Evolutionary conservation across 2,888 invertebrate species (phyloP), one percentile per base, ranked within the genome.

Genomic region (Congeria kusceri): DNA sequence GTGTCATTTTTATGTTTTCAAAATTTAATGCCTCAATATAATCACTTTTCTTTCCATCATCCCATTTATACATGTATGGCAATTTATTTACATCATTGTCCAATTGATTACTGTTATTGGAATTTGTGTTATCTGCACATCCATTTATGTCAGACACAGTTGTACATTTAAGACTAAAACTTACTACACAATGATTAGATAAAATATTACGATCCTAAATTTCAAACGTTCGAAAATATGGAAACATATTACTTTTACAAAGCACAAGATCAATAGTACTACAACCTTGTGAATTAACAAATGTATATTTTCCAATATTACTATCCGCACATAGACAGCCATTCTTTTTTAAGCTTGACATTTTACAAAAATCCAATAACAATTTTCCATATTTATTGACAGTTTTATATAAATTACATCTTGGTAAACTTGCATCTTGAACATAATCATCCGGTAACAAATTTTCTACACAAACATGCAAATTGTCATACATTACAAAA

Each of bases 281-380:
- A 20, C 32, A 32, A 32, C 49, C 49, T 20, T 20, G 49, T 49
- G 49, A 49, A 49, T 15, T 49, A 9, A 49, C 49, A 49, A 49
- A 49, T 49, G 49, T 20, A 15, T 49, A 15, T 49, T 49, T 49
- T 49, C 49, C 49, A 9, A 49, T 20, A 9, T 49, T 20, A 9
- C n/a, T 20, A 49, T 49, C 49, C 20, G 20, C 4, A 20, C 49
- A 4, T 49, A 49, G n/a, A 4, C 49, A 9, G 5, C 49, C n/a
- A 49, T 49, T 49, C 49, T 20, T 49, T 49, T 15, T 18, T 18
- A 49, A 49, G 15, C 49, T 15, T 20, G 49, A 49, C 18, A 49
- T n/a, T 49, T 49, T 49, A 49, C 49, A 49, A 49, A 49, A 49
- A 49, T 49, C 49, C 20, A 49, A 49, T 20, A 49, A 49, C 15